Conservation (phyloP, 2,888 invertebrate genomes). For the Morpho achilles region DNA sequence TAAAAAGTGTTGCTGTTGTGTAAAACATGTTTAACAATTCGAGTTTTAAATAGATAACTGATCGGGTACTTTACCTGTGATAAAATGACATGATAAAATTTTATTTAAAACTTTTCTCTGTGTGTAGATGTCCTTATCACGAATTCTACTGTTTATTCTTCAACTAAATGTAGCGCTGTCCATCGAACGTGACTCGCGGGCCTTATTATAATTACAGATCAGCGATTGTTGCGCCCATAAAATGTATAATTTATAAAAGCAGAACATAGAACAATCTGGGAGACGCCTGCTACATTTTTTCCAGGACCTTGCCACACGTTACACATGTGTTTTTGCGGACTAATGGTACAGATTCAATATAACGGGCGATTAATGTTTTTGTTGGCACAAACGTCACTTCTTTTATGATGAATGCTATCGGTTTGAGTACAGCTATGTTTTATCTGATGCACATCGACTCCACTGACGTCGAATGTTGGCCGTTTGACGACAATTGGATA, state of each 20-base stretch:
- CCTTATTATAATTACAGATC: conserved; percentile 76
- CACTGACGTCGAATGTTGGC: conserved; percentile 10
- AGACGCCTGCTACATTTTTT: conserved; percentile 51
- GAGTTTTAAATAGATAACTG: too few relatives aligned
- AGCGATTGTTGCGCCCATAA: conserved; percentile 71
- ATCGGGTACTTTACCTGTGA: too few relatives aligned
- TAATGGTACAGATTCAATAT: conserved; percentile 41
- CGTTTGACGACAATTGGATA: conserved; percentile 16
- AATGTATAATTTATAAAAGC: conserved; percentile 74
- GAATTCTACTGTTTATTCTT: conserved; percentile 39
- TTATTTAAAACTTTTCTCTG: conserved; percentile 1
- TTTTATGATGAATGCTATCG: conserved; percentile 40
- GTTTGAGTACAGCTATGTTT: conserved; percentile 24
- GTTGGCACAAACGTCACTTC: conserved; percentile 29
- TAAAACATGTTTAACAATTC: too few relatives aligned
- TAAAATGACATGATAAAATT: background rate
- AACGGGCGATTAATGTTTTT: conserved; percentile 45
- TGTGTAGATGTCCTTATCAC: conserved; percentile 25
- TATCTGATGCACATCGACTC: conserved; percentile 30
- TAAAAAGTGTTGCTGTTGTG: too few relatives aligned
- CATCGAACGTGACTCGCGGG: conserved; percentile 59
- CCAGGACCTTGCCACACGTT: conserved; percentile 42
- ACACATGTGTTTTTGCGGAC: conserved; percentile 54
- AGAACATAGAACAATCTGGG: conserved; percentile 50
- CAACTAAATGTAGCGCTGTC: conserved; percentile 40